Base-by-base conservation (phyloP, 2,888 invertebrate genomes). In the Drosophila kambysellisi region DNA sequence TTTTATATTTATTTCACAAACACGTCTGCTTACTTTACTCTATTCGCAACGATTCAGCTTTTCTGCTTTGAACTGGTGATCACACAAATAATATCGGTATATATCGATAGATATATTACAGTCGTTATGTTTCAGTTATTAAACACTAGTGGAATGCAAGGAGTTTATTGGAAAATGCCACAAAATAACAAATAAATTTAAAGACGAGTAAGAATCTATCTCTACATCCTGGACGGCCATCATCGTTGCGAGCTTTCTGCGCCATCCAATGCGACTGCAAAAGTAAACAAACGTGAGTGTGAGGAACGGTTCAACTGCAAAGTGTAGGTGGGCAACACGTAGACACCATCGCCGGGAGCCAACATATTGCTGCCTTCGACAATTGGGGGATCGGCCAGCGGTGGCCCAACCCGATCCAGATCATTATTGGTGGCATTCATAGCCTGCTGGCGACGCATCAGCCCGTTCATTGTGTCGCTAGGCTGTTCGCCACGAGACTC, bases 401-500 rank as follows among this genome's bases (percentile, higher is more conserved):
- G n/a, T 30, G n/a, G 39, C 12, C 39, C 39, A 29, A 12, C 12
- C 17, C n/a, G 37, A 7, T 25, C 12, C 29, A n/a, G 3, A 8
- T 8, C 29, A 39, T 12, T 12, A 0, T 17, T 29, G 12, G 12
- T 12, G 7, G 56, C 4, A n/a, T 39, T 11, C 35, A 53, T 33
- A 17, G 25, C 53, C 7, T 25, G 20, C 25, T 25, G 15, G 35
- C 53, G 53, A 6, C 25, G 53, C 6, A 53, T 37, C 25, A 53
- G 15, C 53, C 25, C 35, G 11, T 15, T 7, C 9, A 53, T 25
- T 5, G 53, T 53, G 1, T 37, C 9, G 0, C 37, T 9, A 17
- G 53, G 53, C 9, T 9, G 25, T 17, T 53, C 53, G 35, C 35
- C 35, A 37, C 53, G 53, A 25, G 17, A 15, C 25, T 53, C 53